These are phyloP conservation scores for Melipona bicolor DNA, from an alignment of 2,888 invertebrate genomes.

Conservation along the genomic window DNA sequence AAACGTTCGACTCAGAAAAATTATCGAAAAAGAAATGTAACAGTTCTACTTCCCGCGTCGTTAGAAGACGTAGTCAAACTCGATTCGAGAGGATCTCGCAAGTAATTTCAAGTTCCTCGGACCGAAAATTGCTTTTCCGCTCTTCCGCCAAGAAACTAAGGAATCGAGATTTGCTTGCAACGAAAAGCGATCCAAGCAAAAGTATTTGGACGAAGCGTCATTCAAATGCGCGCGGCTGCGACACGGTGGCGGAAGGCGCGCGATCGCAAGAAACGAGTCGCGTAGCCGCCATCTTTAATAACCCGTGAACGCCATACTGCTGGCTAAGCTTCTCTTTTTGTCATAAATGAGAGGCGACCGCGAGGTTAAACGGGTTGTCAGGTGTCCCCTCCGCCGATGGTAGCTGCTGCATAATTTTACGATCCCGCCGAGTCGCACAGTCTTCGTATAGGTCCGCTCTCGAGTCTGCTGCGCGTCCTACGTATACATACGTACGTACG, in stretches of 20 bases:
- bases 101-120: too few species aligned
- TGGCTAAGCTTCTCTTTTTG: conserved; percentile 77
- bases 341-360: conserved; percentile 77
- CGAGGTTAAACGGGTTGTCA: conserved; percentile 81
- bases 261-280: conserved; percentile 63
- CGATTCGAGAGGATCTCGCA: too few species aligned
- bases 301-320: conserved; percentile 78
- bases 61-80: too few species aligned
- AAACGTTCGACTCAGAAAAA: too few species aligned
- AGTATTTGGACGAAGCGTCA: conserved; percentile 49
- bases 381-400: conserved; percentile 74
- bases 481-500: neutral
- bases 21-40: too few species aligned
- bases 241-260: conserved; percentile 29
- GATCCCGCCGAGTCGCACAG: conserved; percentile 66
- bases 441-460: conserved; percentile 17
- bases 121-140: too few species aligned
- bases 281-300: conserved; percentile 81
- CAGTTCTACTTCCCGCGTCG: too few species aligned
- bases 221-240: conserved; percentile 76
- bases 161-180: too few species aligned
- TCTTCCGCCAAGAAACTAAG: too few species aligned
- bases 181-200: neutral
- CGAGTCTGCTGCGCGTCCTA: neutral
- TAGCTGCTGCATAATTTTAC: conserved; percentile 79